These are phyloP conservation scores for Orgyia antiqua DNA, from an alignment of 2,888 invertebrate genomes.

Conservation along the genomic window DNA sequence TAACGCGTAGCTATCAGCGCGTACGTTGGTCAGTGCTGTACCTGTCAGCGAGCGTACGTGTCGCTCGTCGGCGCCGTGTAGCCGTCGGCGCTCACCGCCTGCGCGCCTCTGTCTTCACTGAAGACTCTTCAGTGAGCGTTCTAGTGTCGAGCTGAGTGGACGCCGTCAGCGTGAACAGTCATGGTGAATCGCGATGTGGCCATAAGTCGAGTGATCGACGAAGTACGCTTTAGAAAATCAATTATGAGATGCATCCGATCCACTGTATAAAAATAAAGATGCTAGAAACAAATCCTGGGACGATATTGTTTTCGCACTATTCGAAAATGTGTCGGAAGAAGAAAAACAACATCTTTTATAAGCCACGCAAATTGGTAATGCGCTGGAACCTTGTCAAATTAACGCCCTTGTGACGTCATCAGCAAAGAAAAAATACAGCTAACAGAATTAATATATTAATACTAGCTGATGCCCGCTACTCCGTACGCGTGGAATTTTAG, in stretches of 20 bases:
- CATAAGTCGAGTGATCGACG: slow-evolving; percentile 10
- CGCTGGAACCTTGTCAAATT: too few relatives aligned
- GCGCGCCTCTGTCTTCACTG: too few relatives aligned
- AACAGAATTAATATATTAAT: background rate
- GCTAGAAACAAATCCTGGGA: slow-evolving; percentile 10
- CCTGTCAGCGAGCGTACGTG: background rate
- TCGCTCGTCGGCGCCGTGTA: background rate
- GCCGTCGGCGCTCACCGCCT: too few relatives aligned
- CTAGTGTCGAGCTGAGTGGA: slow-evolving; percentile 17
- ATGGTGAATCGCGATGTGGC: slow-evolving; percentile 13
- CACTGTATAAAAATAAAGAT: slow-evolving; percentile 12
- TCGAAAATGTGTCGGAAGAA: slow-evolving; percentile 11
- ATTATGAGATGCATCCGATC: slow-evolving; percentile 16
- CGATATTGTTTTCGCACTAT: slow-evolving; percentile 5
- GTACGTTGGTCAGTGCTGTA: background rate
- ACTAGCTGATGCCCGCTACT: too few relatives aligned
- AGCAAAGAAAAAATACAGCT: too few relatives aligned
- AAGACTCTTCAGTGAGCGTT: slow-evolving; percentile 17
- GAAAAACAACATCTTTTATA: slow-evolving; percentile 10
- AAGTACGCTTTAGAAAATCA: slow-evolving; percentile 7
- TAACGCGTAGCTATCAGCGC: background rate
- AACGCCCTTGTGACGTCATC: too few relatives aligned
- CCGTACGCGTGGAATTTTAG: too few relatives aligned
- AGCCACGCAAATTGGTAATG: too few relatives aligned
- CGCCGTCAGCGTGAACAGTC: slow-evolving; percentile 17